Conservation (phyloP, 2,113 vertebrate genomes). For the Oncorhynchus mykiss region DNA sequence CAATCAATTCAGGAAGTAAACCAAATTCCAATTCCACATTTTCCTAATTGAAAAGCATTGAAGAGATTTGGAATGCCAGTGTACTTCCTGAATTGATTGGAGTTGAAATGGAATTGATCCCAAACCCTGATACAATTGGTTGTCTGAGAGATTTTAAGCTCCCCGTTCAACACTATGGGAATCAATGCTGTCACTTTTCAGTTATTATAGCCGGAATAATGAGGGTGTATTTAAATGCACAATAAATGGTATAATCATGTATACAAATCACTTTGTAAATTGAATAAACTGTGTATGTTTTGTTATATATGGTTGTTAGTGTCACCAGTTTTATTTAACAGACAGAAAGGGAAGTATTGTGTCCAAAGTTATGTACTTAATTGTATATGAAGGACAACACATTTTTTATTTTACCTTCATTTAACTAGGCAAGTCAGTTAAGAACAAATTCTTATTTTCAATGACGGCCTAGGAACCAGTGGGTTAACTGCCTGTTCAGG, state of each 20-base stretch:
- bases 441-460: too few species aligned
- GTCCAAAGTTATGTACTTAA: neutral
- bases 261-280: neutral
- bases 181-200: neutral
- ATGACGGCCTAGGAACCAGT: too few species aligned
- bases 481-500: too few species aligned
- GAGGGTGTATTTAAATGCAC: neutral
- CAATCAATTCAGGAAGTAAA: too few species aligned
- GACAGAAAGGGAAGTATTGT: neutral
- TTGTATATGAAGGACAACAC: neutral
- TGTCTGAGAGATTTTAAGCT: slow-evolving; percentile 19
- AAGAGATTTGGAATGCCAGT: too few species aligned
- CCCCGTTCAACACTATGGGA: slow-evolving; percentile 7
- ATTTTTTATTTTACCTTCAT: too few species aligned
- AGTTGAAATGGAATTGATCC: too few species aligned
- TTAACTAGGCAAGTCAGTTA: too few species aligned
- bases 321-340: neutral
- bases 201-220: neutral
- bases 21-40: too few species aligned
- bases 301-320: neutral
- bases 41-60: too few species aligned
- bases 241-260: neutral
- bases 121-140: neutral
- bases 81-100: too few species aligned
- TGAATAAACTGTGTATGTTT: neutral